phyloP scores from a whole-genome alignment of 2,888 invertebrate species.

The Anthophora plumipes region DNA sequence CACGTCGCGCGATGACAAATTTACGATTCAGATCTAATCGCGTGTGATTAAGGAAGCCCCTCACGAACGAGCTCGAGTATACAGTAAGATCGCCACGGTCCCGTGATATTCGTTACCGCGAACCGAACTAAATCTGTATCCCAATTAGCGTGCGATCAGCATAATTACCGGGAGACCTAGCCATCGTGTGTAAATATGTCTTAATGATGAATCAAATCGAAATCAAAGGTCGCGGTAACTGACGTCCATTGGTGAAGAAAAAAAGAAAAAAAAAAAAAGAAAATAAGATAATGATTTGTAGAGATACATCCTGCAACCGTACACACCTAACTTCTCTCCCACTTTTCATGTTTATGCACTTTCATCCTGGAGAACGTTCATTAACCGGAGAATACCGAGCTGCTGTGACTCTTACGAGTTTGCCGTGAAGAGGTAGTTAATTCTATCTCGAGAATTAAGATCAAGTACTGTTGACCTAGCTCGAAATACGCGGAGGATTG shows the following conservation, averaged over 20 bases:
- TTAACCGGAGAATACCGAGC: background rate
- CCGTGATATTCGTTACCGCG: background rate
- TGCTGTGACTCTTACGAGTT: background rate
- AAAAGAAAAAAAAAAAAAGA: background rate
- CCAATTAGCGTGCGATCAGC: slow-evolving; percentile 13
- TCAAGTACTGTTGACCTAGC: background rate
- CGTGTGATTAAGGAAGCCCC: slow-evolving; percentile 10
- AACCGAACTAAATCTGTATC: background rate
- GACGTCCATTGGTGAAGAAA: background rate
- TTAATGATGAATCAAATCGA: background rate
- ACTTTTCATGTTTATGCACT: background rate
- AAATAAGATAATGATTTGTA: background rate
- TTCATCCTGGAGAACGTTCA: background rate
- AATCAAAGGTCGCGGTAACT: background rate
- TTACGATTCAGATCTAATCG: slow-evolving; percentile 32
- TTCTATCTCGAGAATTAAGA: background rate
- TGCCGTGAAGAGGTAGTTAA: background rate
- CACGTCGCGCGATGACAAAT: slow-evolving; percentile 23
- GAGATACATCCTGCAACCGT: background rate
- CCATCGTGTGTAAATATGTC: background rate
- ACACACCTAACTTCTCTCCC: background rate
- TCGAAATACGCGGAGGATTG: background rate
- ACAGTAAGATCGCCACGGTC: no score
- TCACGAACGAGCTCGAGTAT: background rate
- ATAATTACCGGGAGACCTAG: background rate